Percentiles rank a stretch among this genome's conserved stretches.
These are phyloP conservation scores for Drosophila stalkeri DNA, from an alignment of 2,888 invertebrate genomes.

Conservation along the genomic window DNA sequence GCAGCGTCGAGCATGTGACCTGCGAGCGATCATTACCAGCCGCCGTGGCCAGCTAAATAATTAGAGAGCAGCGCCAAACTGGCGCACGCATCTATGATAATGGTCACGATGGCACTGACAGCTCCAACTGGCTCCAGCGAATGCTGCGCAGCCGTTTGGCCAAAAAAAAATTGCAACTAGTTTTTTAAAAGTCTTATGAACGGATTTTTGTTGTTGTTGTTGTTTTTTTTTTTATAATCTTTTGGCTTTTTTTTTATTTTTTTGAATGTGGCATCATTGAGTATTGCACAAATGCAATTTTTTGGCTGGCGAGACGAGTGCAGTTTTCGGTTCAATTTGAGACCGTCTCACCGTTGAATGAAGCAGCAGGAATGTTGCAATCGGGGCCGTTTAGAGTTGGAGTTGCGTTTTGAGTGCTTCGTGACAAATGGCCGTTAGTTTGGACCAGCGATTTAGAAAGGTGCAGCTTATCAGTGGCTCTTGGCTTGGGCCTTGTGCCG, in stretches of 20 bases:
- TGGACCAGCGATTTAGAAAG: constrained; percentile 62
- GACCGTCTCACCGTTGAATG: constrained; percentile 26
- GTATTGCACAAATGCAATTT: constrained; percentile 49
- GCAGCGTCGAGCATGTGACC: constrained; percentile 39
- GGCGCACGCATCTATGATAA: constrained; percentile 64
- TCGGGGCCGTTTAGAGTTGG: constrained; percentile 34
- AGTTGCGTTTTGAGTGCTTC: constrained; percentile 39
- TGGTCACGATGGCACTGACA: constrained; percentile 18
- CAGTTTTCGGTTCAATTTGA: constrained; percentile 40
- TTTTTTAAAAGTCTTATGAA: constrained; percentile 32
- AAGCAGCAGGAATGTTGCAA: constrained; percentile 46
- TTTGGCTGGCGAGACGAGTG: constrained; percentile 28
- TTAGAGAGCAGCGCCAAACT: constrained; percentile 55
- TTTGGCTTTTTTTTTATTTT: constrained; percentile 10
- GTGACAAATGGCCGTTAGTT: constrained; percentile 71
- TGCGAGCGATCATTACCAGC: constrained; percentile 58
- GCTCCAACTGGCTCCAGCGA: constrained; percentile 25
- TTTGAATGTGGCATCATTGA: constrained; percentile 35
- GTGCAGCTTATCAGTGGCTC: constrained; percentile 52
- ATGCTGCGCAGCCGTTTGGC: constrained; percentile 36
- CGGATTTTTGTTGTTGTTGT: constrained; percentile 10
- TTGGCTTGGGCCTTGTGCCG: constrained; percentile 62
- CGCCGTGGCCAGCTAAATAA: constrained; percentile 59
- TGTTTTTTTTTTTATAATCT: constrained; percentile 25
- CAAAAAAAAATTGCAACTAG: constrained; percentile 61